phyloP scores from a whole-genome alignment of 2,888 invertebrate genomes.

The Macropis europaea region DNA sequence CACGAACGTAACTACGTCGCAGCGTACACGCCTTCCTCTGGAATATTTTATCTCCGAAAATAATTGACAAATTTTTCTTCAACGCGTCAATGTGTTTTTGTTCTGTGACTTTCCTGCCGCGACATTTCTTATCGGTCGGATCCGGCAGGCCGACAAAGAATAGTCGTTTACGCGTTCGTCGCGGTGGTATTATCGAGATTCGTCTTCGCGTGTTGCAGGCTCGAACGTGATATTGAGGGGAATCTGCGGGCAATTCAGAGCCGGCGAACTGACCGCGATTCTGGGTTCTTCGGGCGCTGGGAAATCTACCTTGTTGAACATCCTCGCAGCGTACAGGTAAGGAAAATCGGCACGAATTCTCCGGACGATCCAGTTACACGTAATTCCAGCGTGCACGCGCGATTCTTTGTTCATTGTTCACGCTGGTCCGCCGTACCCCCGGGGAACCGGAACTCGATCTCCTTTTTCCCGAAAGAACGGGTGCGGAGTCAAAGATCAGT shows the following conservation, averaged over 20 bases:
- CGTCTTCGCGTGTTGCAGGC: slow-evolving; percentile 81
- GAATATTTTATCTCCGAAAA: not conserved
- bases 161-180: not conserved
- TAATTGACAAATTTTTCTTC: no score
- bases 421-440: no score
- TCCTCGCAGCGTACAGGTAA: slow-evolving; percentile 95
- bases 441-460: not conserved
- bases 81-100: no score
- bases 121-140: no score
- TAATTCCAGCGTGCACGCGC: no score
- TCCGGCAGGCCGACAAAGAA: not conserved
- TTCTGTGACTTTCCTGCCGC: no score
- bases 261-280: slow-evolving; percentile 94
- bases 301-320: slow-evolving; percentile 93
- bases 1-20: not conserved
- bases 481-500: slow-evolving; percentile 1
- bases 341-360: no score
- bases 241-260: slow-evolving; percentile 91
- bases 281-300: slow-evolving; percentile 97
- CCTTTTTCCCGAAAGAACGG: not conserved
- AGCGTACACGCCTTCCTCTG: not conserved
- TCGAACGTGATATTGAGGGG: slow-evolving; percentile 89
- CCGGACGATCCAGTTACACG: no score
- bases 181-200: no score
- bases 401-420: no score